Evolutionary conservation across 2,113 vertebrate species (phyloP).

Genomic region (Amblyopsis rosae): DNA sequence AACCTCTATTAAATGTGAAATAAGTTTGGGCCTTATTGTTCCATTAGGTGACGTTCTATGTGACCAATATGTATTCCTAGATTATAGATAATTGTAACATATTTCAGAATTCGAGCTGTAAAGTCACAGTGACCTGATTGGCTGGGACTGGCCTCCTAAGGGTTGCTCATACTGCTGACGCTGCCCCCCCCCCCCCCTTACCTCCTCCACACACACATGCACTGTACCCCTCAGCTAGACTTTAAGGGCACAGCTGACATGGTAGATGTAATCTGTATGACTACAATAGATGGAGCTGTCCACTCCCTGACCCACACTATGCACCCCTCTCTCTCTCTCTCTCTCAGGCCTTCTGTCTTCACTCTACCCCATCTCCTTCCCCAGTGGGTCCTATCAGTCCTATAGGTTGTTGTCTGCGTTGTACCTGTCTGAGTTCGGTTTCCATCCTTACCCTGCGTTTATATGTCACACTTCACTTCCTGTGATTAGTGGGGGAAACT

Average conservation of each 20-base stretch:
- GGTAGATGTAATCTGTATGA: slow-evolving; percentile 35
- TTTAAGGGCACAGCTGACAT: slow-evolving; percentile 35
- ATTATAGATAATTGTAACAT: no score
- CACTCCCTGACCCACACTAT: slow-evolving; percentile 31
- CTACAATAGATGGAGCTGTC: slow-evolving; percentile 46
- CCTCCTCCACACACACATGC: no score
- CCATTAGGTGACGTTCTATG: no score
- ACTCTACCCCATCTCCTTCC: slow-evolving; percentile 4
- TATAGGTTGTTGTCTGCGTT: slow-evolving; percentile 6
- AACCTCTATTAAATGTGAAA: no score
- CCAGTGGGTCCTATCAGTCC: background rate
- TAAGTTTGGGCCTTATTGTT: no score
- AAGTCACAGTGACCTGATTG: no score
- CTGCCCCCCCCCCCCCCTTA: no score
- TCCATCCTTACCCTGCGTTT: background rate
- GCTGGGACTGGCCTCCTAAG: no score
- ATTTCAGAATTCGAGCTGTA: no score
- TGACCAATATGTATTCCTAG: no score
- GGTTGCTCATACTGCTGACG: no score
- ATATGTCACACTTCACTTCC: background rate
- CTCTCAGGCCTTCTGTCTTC: background rate
- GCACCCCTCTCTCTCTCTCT: background rate
- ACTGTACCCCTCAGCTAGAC: slow-evolving; percentile 15
- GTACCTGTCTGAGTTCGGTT: background rate
- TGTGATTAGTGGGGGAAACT: background rate